Evolutionary conservation across 2,888 invertebrate species (phyloP).

Genomic region (Meiosimyza platycephala): DNA sequence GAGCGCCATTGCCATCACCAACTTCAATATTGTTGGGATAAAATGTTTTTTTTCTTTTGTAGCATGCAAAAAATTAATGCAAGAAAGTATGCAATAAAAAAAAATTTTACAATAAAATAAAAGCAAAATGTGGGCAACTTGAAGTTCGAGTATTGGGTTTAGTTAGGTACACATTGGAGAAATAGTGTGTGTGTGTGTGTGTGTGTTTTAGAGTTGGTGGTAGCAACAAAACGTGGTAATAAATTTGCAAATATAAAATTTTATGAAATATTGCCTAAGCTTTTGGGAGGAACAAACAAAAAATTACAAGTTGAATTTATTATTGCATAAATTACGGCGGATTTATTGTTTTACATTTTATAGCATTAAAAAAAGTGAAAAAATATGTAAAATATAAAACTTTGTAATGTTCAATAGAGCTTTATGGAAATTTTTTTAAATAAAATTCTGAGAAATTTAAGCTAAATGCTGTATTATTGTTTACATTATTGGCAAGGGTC

Average conservation of each 20-base stretch:
- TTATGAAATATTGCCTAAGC: conserved; percentile 9
- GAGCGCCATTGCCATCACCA: no score
- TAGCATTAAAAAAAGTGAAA: no score
- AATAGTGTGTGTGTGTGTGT: not conserved
- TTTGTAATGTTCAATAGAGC: no score
- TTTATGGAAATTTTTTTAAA: no score
- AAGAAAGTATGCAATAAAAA: conserved; percentile 32
- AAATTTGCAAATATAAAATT: conserved; percentile 9
- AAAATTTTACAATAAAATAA: conserved; percentile 24
- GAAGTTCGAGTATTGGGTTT: not conserved
- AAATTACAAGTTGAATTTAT: conserved; percentile 12
- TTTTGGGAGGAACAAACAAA: not conserved
- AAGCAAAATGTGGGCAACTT: not conserved
- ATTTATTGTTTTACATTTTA: conserved; percentile 5
- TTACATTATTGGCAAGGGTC: no score
- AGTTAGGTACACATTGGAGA: not conserved
- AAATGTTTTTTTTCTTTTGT: not conserved
- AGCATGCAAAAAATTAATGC: conserved; percentile 10
- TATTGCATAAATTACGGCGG: conserved; percentile 24
- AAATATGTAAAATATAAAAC: no score
- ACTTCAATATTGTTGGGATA: not conserved
- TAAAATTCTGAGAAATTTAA: no score
- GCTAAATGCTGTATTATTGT: no score
- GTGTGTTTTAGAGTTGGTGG: not conserved
- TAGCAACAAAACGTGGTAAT: not conserved